Evolutionary conservation across 1,140 invertebrate genomes (phyloP), one percentile per base, ranked within the genome.

Genomic region (Tyrophagus putrescentiae): DNA sequence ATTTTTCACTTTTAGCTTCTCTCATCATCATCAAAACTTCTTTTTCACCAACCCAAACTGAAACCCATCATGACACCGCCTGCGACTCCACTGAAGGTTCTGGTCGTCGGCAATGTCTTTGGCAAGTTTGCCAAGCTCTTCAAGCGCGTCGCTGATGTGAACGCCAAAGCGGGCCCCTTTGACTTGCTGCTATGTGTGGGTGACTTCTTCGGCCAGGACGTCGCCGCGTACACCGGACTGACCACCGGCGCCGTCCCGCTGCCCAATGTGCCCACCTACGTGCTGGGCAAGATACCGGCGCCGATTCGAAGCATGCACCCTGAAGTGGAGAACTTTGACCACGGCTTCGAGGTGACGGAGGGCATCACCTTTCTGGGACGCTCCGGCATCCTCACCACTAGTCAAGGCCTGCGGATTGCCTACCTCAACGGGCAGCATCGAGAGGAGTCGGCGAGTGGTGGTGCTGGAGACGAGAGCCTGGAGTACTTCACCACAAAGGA

Each of bases 51-150:
- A 39, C 36, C 21, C 21, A 21, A 39, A 13, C 21, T 39, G 36
- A 39, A n/a, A n/a, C 36, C 36, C 21, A n/a, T n/a, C n/a, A n/a
- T n/a, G n/a, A 7, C 45, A 21, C 45, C 32, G n/a, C n/a, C n/a
- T n/a, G n/a, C n/a, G n/a, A n/a, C n/a, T 54, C 13, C 25, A 33
- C 39, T 39, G 18, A 71, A 69, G 62, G 53, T 71, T 9, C 60
- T 96, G 66, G 79, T 92, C 60, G 82, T 81, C 69, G 93, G 94
- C 3, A 90, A 97, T 76, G 89, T 96, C 0, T 82, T 90, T 64
- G 92, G 93, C 16, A 82, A 84, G 64, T 94, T 95, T 67, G 82
- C 82, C 62, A 75, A 81, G 41, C 72, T 97, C 1, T 92, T 54
- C 21, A 29, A 54, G 56, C 57, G 42, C 9, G 33, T 54, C n/a